phyloP scores from a whole-genome alignment of 2,888 invertebrate species.

The Eupeodes latifasciatus region DNA sequence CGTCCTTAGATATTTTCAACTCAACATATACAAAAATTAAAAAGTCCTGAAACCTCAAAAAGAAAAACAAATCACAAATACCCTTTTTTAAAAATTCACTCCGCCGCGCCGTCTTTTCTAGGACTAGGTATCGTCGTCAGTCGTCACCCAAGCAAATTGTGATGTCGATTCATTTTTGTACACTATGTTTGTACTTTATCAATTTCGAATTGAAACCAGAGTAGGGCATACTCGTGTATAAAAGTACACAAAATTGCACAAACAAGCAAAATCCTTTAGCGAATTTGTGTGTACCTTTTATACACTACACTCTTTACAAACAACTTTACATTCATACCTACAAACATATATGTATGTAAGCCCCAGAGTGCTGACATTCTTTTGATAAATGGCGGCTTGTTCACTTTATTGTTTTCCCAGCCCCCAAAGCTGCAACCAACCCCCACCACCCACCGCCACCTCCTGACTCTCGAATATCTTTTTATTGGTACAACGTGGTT shows the following conservation, averaged over 20 bases:
- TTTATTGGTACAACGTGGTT: constrained; percentile 45
- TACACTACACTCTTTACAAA: not conserved
- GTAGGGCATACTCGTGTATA: not conserved
- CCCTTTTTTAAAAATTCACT: not conserved
- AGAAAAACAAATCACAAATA: not conserved
- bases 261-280: constrained; percentile 20
- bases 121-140: too few relatives aligned
- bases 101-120: not conserved
- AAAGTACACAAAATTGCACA: constrained; percentile 21
- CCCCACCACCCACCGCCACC: too few relatives aligned
- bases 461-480: constrained; percentile 10
- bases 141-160: not conserved
- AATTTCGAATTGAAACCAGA: constrained; percentile 2
- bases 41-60: not conserved
- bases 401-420: constrained; percentile 58
- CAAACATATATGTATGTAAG: not conserved
- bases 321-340: too few relatives aligned
- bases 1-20: too few relatives aligned
- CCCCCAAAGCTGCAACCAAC: constrained; percentile 17
- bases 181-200: constrained; percentile 7
- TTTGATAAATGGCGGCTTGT: constrained; percentile 58
- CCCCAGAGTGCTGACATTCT: constrained; percentile 48
- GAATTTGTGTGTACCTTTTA: constrained; percentile 8
- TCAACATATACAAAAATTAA: not conserved
- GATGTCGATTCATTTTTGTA: not conserved